Evolutionary conservation across 2,113 vertebrate genomes (phyloP).

Genomic region (Craseonycteris thonglongyai): DNA sequence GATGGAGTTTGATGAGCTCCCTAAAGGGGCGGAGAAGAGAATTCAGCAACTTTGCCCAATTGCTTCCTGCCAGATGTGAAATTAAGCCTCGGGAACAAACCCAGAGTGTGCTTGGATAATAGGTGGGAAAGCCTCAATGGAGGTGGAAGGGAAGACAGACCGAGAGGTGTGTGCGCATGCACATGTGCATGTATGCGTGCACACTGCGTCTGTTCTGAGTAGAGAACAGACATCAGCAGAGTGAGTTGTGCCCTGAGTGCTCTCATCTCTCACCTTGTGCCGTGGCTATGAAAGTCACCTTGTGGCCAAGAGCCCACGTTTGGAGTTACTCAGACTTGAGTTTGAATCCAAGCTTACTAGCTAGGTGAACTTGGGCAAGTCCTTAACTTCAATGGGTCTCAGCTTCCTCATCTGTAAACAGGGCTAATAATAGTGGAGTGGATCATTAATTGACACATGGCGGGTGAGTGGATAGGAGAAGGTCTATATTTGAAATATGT

Average conservation of each 20-base stretch:
- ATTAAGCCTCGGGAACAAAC: slow-evolving; percentile 39
- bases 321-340: background rate
- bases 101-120: slow-evolving; percentile 7
- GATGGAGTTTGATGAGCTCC: slow-evolving; percentile 46
- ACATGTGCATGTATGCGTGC: too few species aligned
- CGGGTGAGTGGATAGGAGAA: background rate
- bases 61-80: slow-evolving; percentile 61
- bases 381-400: background rate
- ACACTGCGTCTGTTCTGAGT: too few species aligned
- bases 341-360: background rate
- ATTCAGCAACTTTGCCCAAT: slow-evolving; percentile 49
- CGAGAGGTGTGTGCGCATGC: rapidly evolving
- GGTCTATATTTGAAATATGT: background rate
- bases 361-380: background rate
- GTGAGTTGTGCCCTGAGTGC: background rate
- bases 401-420: background rate
- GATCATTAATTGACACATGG: rapidly evolving
- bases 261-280: background rate
- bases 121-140: background rate
- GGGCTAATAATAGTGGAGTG: too few species aligned
- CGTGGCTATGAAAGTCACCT: background rate
- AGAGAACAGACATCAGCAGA: background rate
- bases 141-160: background rate
- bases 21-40: slow-evolving; percentile 17
- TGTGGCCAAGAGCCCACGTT: background rate